Evolutionary conservation across 2,797 vertebrate genomes (phyloP), one percentile per base, ranked within the genome.

Genomic region (Notolabrus celidotus): DNA sequence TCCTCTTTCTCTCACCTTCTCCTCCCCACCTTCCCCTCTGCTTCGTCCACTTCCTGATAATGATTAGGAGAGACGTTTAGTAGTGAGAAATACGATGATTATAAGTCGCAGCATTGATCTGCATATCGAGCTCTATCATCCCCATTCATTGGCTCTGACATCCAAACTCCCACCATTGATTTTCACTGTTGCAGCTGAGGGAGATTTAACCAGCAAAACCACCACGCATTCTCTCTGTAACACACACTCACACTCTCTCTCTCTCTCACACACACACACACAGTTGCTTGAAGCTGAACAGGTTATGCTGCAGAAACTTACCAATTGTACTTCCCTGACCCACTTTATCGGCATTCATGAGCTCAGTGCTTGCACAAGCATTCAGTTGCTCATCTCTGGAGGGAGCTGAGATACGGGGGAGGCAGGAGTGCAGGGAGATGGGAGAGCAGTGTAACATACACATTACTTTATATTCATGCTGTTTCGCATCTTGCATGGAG

Each of bases 71-170:
- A 57, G 85, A 82, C 85, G 53, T 89, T 80, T 79, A 67, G 80
- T 64, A 68, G 72, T 22, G 50, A 85, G 71, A 87, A 82, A 82
- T 67, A 61, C 82, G 82, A 83, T 54, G 79, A 87, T 92, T 89
- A 88, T 92, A 85, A 83, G 86, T 86, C 85, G 80, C 43, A 1
- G 66, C 76, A 88, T 86, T 71, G 89, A 92, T 93, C 79, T 54
- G 12, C 38, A 34, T 86, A 91, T 89, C 67, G 71, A 89, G 69
- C 86, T 80, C 56, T 76, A 86, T 82, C 79, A 66, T 68, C 67
- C 41, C 25, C 69, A 85, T 82, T 83, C 66, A 89, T 85, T 85
- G 61, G 62, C 20, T 71, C 76, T 84, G 86, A 87, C 81, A 85
- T 85, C 77, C 76, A 86, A 87, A 88, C 77, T 67, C 73, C 62